These are phyloP conservation scores for Sinotaia quadrata DNA, from an alignment of 2,888 invertebrate genomes.

Conservation along the genomic window DNA sequence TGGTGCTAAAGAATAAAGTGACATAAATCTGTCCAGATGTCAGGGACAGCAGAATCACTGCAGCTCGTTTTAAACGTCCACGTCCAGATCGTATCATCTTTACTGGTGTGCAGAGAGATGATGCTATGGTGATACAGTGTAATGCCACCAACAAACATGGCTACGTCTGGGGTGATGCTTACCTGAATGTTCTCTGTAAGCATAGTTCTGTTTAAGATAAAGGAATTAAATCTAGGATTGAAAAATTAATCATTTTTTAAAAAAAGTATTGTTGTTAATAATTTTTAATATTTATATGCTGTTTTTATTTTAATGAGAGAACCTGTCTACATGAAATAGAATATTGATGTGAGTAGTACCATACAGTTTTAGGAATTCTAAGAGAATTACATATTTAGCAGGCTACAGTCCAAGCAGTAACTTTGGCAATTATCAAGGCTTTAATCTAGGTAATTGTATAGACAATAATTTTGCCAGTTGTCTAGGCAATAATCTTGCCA, in stretches of 20 bases:
- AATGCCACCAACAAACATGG: slow-evolving; percentile 99
- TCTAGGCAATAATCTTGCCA: too few species aligned
- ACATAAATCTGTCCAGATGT: slow-evolving; percentile 39
- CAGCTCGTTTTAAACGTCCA: slow-evolving; percentile 42
- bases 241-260: background rate
- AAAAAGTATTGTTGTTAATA: background rate
- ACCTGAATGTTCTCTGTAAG: slow-evolving; percentile 91
- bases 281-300: background rate
- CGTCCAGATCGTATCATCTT: slow-evolving; percentile 45
- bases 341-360: too few species aligned
- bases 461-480: too few species aligned
- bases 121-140: slow-evolving; percentile 90
- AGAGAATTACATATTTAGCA: too few species aligned
- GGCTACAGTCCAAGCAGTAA: too few species aligned
- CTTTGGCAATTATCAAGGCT: too few species aligned
- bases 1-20: too few species aligned
- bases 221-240: background rate
- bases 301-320: too few species aligned
- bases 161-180: slow-evolving; percentile 97
- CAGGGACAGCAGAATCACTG: slow-evolving; percentile 36
- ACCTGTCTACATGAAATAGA: too few species aligned
- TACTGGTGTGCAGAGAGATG: slow-evolving; percentile 82
- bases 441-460: too few species aligned
- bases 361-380: too few species aligned
- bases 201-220: too few species aligned